Conservation (phyloP, 2,888 invertebrate genomes). For the Oxyscelio sp. region DNA sequence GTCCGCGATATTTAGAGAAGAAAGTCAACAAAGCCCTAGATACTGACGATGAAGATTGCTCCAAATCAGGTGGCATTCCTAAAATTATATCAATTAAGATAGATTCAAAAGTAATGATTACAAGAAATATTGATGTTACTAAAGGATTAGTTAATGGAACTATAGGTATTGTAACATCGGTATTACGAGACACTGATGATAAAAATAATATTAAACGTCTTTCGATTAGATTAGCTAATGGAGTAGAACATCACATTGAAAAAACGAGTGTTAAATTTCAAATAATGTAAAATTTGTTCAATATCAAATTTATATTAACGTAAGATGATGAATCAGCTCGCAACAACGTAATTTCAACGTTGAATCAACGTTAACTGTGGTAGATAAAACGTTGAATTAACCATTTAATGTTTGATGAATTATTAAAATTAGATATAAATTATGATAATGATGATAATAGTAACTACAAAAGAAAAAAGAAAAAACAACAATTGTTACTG, state of each 20-base stretch:
- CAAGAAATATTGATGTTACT: conserved; percentile 65
- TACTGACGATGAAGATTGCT: conserved; percentile 28
- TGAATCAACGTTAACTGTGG: too few species aligned
- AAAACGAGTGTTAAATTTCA: conserved; percentile 75
- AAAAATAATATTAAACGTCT: conserved; percentile 17
- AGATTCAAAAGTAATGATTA: conserved; percentile 40
- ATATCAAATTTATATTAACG: too few species aligned
- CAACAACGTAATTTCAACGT: too few species aligned
- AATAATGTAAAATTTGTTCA: too few species aligned
- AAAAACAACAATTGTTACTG: too few species aligned
- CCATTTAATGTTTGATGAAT: too few species aligned
- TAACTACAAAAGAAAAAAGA: too few species aligned
- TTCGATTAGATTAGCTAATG: conserved; percentile 23
- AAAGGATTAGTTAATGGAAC: conserved; percentile 79
- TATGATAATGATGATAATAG: too few species aligned
- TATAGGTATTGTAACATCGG: conserved; percentile 65
- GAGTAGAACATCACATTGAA: conserved; percentile 64
- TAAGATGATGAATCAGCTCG: too few species aligned
- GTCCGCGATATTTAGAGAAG: conserved; percentile 56
- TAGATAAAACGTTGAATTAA: too few species aligned
- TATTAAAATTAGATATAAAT: too few species aligned
- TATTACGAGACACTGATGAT: conserved; percentile 16
- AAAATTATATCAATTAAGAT: conserved; percentile 33
- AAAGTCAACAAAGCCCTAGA: conserved; percentile 19
- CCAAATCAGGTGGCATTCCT: conserved; percentile 15